phyloP scores from a whole-genome alignment of 2,888 invertebrate species.

The Pristionchus mayeri region DNA sequence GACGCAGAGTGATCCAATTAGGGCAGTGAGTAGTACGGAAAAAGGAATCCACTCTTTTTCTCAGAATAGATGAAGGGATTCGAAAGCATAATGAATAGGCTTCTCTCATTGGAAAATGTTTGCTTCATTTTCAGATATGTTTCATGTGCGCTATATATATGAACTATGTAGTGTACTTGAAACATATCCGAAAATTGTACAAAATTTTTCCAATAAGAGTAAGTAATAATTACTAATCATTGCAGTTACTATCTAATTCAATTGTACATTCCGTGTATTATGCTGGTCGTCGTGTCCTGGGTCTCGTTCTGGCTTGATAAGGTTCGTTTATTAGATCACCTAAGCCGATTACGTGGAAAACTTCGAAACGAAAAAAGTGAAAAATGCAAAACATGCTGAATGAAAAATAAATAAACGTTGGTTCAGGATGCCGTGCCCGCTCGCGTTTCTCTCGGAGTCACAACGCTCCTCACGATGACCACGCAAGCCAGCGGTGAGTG shows the following conservation, averaged over 20 bases:
- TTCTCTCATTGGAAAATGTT: too few species aligned
- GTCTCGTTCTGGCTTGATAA: slow-evolving; percentile 76
- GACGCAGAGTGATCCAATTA: slow-evolving; percentile 8
- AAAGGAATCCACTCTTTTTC: background rate
- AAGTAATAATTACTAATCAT: slow-evolving; percentile 43
- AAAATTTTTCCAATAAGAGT: too few species aligned
- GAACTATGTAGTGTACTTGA: too few species aligned
- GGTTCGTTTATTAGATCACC: slow-evolving; percentile 51
- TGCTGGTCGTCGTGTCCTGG: slow-evolving; percentile 85
- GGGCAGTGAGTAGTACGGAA: background rate
- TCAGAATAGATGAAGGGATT: too few species aligned
- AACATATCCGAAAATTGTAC: too few species aligned
- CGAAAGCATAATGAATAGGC: too few species aligned
- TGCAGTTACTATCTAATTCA: slow-evolving; percentile 80
- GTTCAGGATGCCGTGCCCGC: slow-evolving; percentile 75
- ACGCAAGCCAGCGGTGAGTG: slow-evolving; percentile 68
- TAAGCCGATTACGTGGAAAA: too few species aligned
- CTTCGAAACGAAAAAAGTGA: too few species aligned
- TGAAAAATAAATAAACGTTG: too few species aligned
- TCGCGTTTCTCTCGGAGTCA: slow-evolving; percentile 75
- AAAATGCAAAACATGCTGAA: too few species aligned
- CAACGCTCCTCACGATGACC: slow-evolving; percentile 74
- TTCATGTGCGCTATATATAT: too few species aligned
- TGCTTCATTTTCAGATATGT: too few species aligned
- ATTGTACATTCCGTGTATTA: slow-evolving; percentile 96